These are phyloP conservation scores for Blastomussa wellsi DNA, from an alignment of 92 coral and sea anemone genomes.

Conservation along the genomic window DNA sequence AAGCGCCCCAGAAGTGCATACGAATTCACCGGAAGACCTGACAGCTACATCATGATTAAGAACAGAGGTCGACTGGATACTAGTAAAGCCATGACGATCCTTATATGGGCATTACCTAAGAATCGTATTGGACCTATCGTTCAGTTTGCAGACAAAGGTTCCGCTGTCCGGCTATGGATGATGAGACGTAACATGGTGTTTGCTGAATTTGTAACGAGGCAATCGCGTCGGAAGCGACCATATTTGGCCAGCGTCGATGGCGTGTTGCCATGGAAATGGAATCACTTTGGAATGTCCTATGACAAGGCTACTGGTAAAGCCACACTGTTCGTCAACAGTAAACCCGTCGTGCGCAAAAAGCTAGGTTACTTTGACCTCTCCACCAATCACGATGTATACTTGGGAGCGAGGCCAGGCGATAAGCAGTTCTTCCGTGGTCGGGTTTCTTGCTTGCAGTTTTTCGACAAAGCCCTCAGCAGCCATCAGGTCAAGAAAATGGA, in stretches of 20 bases:
- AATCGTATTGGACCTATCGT: conserved; percentile 76
- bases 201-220: conserved; percentile 71
- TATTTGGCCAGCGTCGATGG: conserved; percentile 59
- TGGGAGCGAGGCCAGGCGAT: conserved; percentile 72
- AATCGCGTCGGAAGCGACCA: conserved; percentile 42
- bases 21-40: conserved; percentile 67
- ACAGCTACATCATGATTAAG: conserved; percentile 78
- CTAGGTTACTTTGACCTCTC: conserved; percentile 61
- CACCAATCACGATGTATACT: conserved; percentile 68
- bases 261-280: conserved; percentile 75
- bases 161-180: conserved; percentile 77
- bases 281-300: conserved; percentile 79
- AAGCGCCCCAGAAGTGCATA: conserved; percentile 55
- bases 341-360: conserved; percentile 29
- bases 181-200: conserved; percentile 62
- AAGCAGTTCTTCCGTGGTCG: conserved; percentile 61
- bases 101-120: conserved; percentile 72
- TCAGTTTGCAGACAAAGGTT: conserved; percentile 63
- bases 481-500: conserved; percentile 42
- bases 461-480: conserved; percentile 52
- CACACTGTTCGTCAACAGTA: conserved; percentile 69
- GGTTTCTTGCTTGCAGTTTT: conserved; percentile 72
- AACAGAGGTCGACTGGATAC: conserved; percentile 68
- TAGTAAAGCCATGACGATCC: conserved; percentile 66
- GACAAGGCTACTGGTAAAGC: conserved; percentile 76